A percentile compares a stretch with the other conserved stretches of the same genome.
Conservation (phyloP, 2,797 vertebrate genomes). For the Arnoldichthys spilopterus region DNA sequence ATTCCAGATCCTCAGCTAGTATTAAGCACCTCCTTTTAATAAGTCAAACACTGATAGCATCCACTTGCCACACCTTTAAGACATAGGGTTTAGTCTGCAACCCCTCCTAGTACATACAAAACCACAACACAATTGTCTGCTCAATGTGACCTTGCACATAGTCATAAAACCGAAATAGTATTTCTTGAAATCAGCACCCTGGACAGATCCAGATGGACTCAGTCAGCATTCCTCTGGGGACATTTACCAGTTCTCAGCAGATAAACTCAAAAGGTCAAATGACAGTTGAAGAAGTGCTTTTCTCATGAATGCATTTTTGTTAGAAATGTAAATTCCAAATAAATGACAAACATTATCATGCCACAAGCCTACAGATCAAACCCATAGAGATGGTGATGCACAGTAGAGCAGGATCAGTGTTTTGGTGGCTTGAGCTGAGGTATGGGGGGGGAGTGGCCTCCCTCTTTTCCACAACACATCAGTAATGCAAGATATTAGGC, state of each 20-base stretch:
- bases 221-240: constrained; percentile 46
- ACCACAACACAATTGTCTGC: background rate
- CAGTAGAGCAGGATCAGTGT: background rate
- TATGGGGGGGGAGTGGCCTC: background rate
- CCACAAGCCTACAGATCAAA: background rate
- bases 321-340: background rate
- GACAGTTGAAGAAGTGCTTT: background rate
- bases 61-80: background rate
- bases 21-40: background rate
- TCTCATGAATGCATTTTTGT: background rate
- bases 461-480: constrained; percentile 25
- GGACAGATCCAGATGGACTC: constrained; percentile 65
- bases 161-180: constrained; percentile 22
- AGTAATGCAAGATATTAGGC: constrained; percentile 58
- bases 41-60: background rate
- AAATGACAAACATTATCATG: background rate
- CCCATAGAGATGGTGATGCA: background rate
- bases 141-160: background rate
- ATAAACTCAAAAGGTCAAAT: constrained; percentile 24
- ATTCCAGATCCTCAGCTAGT: background rate
- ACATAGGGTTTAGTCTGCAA: background rate
- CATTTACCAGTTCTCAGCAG: constrained; percentile 8
- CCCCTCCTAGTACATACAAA: background rate
- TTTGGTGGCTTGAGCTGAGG: constrained; percentile 33
- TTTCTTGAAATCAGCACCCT: constrained; percentile 65